Evolutionary conservation across 2,888 invertebrate species (phyloP).

Genomic region (Thera obeliscata): DNA sequence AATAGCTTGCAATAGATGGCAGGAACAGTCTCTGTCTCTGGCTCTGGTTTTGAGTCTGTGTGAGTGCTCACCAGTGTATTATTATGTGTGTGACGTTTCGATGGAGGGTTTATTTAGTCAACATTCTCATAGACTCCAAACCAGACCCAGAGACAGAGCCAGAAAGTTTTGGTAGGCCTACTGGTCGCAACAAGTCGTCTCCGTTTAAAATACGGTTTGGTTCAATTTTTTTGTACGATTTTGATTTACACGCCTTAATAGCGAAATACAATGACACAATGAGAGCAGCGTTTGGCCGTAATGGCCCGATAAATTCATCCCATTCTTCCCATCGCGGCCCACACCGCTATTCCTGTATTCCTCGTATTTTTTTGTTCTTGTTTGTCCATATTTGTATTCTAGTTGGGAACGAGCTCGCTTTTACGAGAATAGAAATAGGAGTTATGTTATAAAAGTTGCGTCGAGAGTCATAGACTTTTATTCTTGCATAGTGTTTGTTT

Average conservation of each 20-base stretch:
- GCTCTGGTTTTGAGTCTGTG: no score
- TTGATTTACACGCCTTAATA: slow-evolving; percentile 12
- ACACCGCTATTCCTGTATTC: slow-evolving; percentile 48
- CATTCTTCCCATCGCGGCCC: slow-evolving; percentile 45
- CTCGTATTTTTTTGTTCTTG: slow-evolving; percentile 46
- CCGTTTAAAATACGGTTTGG: no score
- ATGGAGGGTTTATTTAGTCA: no score
- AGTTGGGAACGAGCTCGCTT: slow-evolving; percentile 36
- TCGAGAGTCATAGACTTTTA: slow-evolving; percentile 34
- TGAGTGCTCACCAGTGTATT: no score
- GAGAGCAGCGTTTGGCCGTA: slow-evolving; percentile 48
- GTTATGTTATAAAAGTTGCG: slow-evolving; percentile 28
- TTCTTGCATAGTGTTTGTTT: slow-evolving; percentile 15
- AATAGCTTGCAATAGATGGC: no score
- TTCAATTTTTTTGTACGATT: no score
- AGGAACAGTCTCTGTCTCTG: no score
- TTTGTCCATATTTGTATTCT: slow-evolving; percentile 51
- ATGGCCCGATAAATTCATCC: slow-evolving; percentile 59
- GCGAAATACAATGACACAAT: slow-evolving; percentile 48
- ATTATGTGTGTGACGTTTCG: no score
- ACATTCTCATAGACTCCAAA: no score
- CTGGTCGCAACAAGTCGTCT: no score
- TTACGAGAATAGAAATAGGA: slow-evolving; percentile 36
- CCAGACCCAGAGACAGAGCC: no score
- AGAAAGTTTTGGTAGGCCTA: no score